Percentiles rank a stretch among this genome's conserved stretches.
Evolutionary conservation across 2,888 invertebrate genomes (phyloP).

Genomic region (Agelastica alni): DNA sequence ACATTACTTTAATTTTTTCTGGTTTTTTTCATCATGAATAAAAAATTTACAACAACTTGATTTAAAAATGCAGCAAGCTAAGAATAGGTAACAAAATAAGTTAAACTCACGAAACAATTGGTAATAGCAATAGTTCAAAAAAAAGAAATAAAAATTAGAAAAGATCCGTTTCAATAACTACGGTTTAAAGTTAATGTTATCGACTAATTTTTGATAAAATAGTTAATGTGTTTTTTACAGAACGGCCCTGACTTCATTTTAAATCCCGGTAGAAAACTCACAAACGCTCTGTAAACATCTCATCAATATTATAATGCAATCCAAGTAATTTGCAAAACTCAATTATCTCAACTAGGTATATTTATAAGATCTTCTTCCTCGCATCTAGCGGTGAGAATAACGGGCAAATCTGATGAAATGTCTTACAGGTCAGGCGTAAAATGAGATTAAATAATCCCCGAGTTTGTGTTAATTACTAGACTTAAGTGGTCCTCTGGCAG

Average conservation of each 20-base stretch:
- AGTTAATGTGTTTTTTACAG: background rate
- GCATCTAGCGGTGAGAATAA: constrained; percentile 30
- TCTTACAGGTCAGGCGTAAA: constrained; percentile 53
- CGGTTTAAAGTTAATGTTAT: too few species aligned
- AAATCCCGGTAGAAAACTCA: constrained; percentile 11
- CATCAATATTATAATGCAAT: constrained; percentile 28
- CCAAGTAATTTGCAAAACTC: constrained; percentile 26
- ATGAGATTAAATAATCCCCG: constrained; percentile 52
- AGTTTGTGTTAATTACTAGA: constrained; percentile 51
- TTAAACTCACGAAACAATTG: too few species aligned
- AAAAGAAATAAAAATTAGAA: too few species aligned
- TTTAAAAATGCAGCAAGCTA: too few species aligned
- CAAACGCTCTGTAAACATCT: constrained; percentile 20
- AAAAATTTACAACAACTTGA: too few species aligned
- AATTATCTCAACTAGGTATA: constrained; percentile 25
- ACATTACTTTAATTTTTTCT: too few species aligned
- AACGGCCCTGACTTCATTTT: background rate
- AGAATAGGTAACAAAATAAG: too few species aligned
- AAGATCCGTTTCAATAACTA: too few species aligned
- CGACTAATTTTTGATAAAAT: too few species aligned
- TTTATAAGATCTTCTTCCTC: constrained; percentile 25
- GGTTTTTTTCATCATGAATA: too few species aligned
- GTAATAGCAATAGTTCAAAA: too few species aligned
- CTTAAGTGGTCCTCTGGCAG: constrained; percentile 38
- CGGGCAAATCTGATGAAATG: constrained; percentile 43